Evolutionary conservation across 2,888 invertebrate genomes (phyloP), one percentile per base, ranked within the genome.

Genomic region (Drosophila demipolita): DNA sequence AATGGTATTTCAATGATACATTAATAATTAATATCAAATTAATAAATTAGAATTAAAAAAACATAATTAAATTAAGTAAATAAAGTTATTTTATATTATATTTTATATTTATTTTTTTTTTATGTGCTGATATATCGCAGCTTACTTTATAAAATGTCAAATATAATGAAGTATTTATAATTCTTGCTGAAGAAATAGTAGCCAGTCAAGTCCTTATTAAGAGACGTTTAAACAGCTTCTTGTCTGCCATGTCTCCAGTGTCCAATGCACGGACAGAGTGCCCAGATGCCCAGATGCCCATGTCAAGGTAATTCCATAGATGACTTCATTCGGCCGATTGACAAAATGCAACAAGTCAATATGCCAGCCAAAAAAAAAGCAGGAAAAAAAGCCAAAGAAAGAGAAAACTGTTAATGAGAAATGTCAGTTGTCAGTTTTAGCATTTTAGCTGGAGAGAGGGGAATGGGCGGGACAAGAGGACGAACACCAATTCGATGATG

Each of bases 371-470:
- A 66, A 79, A 54, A 53, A 7, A 61, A 26, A 36, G 38, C 57
- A 63, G 48, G 29, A 40, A 57, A 32, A 45, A 32, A 17, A 9
- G 32, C 9, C 23, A 35, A 52, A 5, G 26, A 5, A 59, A 55
- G 62, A 59, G 64, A 55, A 64, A 71, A 75, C 77, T 85, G 85
- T 87, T 89, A 87, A 87, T 87, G 87, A 87, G 90, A 89, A 87
- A 87, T 89, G 87, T 87, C 90, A 89, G 79, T 78, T 89, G 88
- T 87, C 86, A 74, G 80, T 79, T 78, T 84, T 81, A 73, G 70
- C 66, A 64, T 71, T 67, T 66, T 12, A 26, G 60, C 57, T 50
- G 29, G 15, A 8, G 36, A 49, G 29, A 36, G 15, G 17, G 23
- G 6, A 4, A 26, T 12, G n/a, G 26, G 67, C 29, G 38, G 68